Conservation (phyloP, 1,140 invertebrate genomes). For the Catajapyx aquilonaris region DNA sequence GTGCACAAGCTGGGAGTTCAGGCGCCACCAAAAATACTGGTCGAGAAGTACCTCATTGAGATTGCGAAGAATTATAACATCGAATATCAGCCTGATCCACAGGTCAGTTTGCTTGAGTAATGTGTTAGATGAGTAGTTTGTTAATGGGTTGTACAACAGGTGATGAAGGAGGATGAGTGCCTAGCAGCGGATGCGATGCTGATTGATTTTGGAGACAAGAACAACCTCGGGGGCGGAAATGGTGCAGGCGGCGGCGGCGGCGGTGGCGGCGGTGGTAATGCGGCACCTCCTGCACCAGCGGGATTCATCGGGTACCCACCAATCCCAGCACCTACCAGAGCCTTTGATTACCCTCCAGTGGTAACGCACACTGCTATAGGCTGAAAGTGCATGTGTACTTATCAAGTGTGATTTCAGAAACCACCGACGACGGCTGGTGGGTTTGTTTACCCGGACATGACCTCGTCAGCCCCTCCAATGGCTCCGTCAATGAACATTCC, state of each 20-base stretch:
- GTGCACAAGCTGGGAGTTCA: slow-evolving; percentile 91
- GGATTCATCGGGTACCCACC: slow-evolving; percentile 59
- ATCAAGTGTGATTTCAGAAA: no score
- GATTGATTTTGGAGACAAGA: slow-evolving; percentile 37
- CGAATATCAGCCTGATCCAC: slow-evolving; percentile 77
- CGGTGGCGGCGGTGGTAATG: slow-evolving; percentile 21
- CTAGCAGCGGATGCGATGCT: slow-evolving; percentile 41
- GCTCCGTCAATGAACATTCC: no score
- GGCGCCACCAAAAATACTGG: slow-evolving; percentile 83
- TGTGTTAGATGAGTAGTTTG: slow-evolving; percentile 3
- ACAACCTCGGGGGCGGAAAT: slow-evolving; percentile 23
- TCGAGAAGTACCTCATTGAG: slow-evolving; percentile 89
- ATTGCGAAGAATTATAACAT: slow-evolving; percentile 91
- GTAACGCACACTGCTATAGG: no score
- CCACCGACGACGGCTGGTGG: no score
- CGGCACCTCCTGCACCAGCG: slow-evolving; percentile 32
- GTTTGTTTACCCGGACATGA: no score
- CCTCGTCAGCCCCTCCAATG: no score
- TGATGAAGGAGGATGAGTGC: slow-evolving; percentile 56
- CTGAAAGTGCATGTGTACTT: no score
- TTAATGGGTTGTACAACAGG: slow-evolving; percentile 11
- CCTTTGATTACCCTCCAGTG: no score
- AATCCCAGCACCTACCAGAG: slow-evolving; percentile 39
- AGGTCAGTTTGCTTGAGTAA: slow-evolving; percentile 21
- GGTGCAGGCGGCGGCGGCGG: slow-evolving; percentile 13